Evolutionary conservation across 1,140 invertebrate genomes (phyloP), one percentile per base, ranked within the genome.

Genomic region (Goniozus legneri): DNA sequence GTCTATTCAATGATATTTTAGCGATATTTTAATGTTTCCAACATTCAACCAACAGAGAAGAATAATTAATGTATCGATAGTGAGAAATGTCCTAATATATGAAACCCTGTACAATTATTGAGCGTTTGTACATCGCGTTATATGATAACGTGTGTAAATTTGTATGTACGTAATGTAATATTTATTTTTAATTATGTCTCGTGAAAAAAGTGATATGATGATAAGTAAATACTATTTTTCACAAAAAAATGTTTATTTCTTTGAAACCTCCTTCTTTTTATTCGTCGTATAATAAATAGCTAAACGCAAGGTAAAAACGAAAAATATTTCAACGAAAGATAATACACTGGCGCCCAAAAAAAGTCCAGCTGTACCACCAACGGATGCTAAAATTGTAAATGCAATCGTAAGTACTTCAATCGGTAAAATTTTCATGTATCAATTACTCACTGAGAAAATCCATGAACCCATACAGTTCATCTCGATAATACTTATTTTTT

Each of bases 331-430:
- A 45, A 83, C 78, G 49, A 84, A 79, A 38, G 84, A 84, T 10
- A 87, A 65, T 0, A 86, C 82, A 50, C 84, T 85, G 48, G 82
- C 85, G 2, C 85, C 85, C 0, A 86, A 74, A 59, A 86, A 86
- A 1, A 87, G 62, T 1, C 84, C 85, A 1, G 83, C 83, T 65
- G 84, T 84, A 12, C 84, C 82, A 14, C 85, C 86, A 13, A 87
- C 80, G 8, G 82, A 79, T 55, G 85, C 85, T 88, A 69, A 2
- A 10, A 16, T 14, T 14, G 32, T 33, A n/a, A 33, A n/a, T 8
- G 14, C 6, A 8, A 33, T 33, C 6, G 13, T n/a, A 13, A 33
- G 13, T 10, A 31, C 18, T 18, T 12, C 1, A 35, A n/a, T 8
- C n/a, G n/a, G n/a, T n/a, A n/a, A n/a, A n/a, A n/a, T n/a, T n/a